A percentile compares a stretch with the other conserved stretches of the same genome.
phyloP scores from a whole-genome alignment of 2,113 vertebrate genomes.

The Phrynosoma blainvillii region DNA sequence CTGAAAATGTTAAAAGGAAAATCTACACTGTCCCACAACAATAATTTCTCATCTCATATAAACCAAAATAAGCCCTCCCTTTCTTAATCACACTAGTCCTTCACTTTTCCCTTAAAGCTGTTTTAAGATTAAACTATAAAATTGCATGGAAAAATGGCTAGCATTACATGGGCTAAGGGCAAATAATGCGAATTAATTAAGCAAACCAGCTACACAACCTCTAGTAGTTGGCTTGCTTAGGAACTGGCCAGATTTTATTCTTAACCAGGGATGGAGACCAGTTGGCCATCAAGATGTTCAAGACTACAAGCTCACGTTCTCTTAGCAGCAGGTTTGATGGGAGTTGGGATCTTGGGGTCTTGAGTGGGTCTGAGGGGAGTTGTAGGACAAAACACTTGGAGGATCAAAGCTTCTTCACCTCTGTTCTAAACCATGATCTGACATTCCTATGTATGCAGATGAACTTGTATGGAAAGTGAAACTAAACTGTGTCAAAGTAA shows the following conservation, averaged over 20 bases:
- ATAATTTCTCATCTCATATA: neutral
- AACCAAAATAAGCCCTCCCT: neutral
- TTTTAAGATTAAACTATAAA: neutral
- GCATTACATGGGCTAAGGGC: neutral
- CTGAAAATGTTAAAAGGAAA: neutral
- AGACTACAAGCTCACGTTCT: neutral
- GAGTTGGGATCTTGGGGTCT: neutral
- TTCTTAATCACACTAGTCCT: neutral
- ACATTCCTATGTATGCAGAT: neutral
- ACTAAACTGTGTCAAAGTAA: neutral
- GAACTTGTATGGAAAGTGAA: neutral
- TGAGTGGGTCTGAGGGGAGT: neutral
- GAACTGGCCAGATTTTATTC: neutral
- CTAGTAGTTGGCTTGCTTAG: neutral
- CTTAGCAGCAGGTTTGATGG: too few species aligned
- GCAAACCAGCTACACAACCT: neutral
- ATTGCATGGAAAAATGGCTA: neutral
- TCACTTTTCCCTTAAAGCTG: neutral
- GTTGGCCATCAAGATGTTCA: neutral
- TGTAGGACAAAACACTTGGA: neutral
- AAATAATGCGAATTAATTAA: too few species aligned
- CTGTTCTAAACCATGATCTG: neutral
- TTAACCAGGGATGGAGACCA: neutral
- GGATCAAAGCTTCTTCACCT: neutral
- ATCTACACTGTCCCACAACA: neutral